Evolutionary conservation across 2,888 invertebrate genomes (phyloP), one percentile per base, ranked within the genome.

Genomic region (Choreutis nemorana): DNA sequence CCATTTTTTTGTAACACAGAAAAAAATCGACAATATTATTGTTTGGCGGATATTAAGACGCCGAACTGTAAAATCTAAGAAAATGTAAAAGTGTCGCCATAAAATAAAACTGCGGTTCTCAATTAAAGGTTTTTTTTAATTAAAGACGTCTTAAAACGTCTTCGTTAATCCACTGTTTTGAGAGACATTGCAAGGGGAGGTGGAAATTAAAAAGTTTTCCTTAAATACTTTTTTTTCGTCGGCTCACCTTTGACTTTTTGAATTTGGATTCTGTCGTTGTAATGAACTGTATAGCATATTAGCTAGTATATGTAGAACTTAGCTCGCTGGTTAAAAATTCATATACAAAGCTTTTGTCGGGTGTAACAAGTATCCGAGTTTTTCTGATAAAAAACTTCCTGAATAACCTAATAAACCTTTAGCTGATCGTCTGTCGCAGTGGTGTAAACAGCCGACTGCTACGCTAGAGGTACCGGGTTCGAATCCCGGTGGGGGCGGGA

Each of bases 131-230:
- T 67, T 26, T 13, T n/a, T 64, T 68, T 70, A 67, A 71, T 70
- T 70, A 67, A 67, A 64, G 53, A 55, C 53, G 50, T 50, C 50
- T 47, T 42, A 42, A 41, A 50, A 44, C 55, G 48, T 40, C 46
- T 40, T 50, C 57, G 60, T 67, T 67, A 66, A 67, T 66, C 61
- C 57, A 52, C 45, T 57, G 66, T 59, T 65, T 52, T 40, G 45
- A 44, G 44, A 45, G 45, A 62, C 59, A 66, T 63, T 61, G 62
- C n/a, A 59, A 60, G 50, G 57, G 50, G 47, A 46, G 55, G 57
- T 57, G 56, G 50, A 61, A 67, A 67, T 65, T 62, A 66, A 61
- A 62, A 64, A 63, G 55, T 62, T 65, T 62, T 56, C 55, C 55
- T 55, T 48, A 45, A 51, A 26, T 14, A n/a, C 9, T 14, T 14